Percentiles rank a stretch among this genome's conserved stretches.
Conservation (phyloP, 2,888 invertebrate species). For the Tupiocoris notatus region DNA sequence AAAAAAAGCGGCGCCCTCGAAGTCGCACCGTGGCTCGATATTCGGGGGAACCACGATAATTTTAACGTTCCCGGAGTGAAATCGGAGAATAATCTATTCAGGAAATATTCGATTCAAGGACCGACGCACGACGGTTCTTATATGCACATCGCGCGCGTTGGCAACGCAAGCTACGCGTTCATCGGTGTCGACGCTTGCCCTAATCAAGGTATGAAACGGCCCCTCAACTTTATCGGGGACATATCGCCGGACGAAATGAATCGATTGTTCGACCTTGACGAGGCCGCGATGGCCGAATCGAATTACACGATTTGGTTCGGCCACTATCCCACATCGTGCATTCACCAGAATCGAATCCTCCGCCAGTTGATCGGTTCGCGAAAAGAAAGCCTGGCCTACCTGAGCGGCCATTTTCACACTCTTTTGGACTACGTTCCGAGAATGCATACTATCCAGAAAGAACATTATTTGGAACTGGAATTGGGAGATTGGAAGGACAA, state of each 20-base stretch:
- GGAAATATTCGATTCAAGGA: conserved; percentile 79
- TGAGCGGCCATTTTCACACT: conserved; percentile 88
- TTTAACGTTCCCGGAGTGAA: conserved; percentile 74
- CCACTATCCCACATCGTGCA: conserved; percentile 88
- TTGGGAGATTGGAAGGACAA: conserved; percentile 91
- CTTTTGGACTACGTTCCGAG: conserved; percentile 73
- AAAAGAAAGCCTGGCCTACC: conserved; percentile 68
- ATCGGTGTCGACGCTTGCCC: conserved; percentile 84
- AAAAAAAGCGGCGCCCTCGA: conserved; percentile 65
- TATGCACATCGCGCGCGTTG: conserved; percentile 59
- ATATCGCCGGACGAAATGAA: conserved; percentile 52
- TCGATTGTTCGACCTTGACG: conserved; percentile 42
- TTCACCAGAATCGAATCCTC: conserved; percentile 57
- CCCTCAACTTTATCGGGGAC: conserved; percentile 86
- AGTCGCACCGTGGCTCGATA: conserved; percentile 80
- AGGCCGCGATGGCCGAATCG: conserved; percentile 38
- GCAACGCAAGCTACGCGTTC: conserved; percentile 70
- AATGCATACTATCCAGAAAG: conserved; percentile 84
- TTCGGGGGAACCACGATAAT: conserved; percentile 91
- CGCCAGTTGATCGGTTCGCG: conserved; percentile 62
- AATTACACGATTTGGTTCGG: conserved; percentile 72
- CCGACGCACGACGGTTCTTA: conserved; percentile 69
- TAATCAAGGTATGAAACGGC: conserved; percentile 79
- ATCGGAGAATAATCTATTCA: conserved; percentile 72
- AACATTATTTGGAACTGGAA: conserved; percentile 82